These are phyloP conservation scores for Diceros bicornis DNA, from an alignment of 2,797 vertebrate genomes.

Conservation along the genomic window DNA sequence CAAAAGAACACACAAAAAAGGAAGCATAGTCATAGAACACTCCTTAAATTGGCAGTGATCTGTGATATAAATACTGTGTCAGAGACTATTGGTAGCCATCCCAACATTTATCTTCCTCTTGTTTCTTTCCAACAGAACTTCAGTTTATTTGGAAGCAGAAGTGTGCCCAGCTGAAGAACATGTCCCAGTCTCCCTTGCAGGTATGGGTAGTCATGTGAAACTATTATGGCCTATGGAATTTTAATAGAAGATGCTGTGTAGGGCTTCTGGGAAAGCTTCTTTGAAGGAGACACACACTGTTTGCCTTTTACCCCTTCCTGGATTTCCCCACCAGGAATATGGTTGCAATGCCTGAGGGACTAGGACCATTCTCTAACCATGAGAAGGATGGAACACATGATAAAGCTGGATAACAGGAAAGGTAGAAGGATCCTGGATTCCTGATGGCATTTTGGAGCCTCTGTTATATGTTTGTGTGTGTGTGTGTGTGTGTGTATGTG, in stretches of 20 bases:
- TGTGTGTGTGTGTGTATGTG: too few relatives aligned
- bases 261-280: not conserved
- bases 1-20: not conserved
- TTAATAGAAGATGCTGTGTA: not conserved
- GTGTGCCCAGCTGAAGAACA: not conserved
- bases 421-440: not conserved
- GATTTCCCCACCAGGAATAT: not conserved
- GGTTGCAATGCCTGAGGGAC: not conserved
- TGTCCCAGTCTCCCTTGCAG: not conserved
- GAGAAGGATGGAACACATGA: not conserved
- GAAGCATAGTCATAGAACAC: not conserved
- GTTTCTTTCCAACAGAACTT: constrained; percentile 44
- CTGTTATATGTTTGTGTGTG: too few relatives aligned
- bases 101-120: not conserved
- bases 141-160: not conserved
- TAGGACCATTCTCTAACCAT: not conserved
- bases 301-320: not conserved
- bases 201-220: not conserved
- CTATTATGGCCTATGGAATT: not conserved
- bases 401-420: not conserved
- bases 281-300: not conserved
- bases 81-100: not conserved
- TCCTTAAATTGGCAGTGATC: not conserved
- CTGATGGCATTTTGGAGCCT: not conserved
- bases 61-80: not conserved